phyloP scores from a whole-genome alignment of 2,113 vertebrate species.

The Seriola dumerili region DNA sequence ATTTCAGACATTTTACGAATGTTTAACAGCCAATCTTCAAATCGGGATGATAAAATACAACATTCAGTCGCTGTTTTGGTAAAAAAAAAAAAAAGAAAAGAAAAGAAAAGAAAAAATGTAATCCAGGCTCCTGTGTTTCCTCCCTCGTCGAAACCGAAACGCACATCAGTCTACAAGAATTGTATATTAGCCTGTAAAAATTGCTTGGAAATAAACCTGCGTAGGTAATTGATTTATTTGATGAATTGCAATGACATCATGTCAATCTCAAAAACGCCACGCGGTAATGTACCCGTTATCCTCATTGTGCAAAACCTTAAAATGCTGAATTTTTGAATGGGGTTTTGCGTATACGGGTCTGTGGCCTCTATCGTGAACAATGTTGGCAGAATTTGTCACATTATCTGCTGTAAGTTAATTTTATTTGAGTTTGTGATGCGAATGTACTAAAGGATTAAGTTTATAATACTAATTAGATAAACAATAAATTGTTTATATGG shows the following conservation, averaged over 20 bases:
- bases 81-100: no score
- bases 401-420: neutral
- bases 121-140: neutral
- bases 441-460: neutral
- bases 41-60: conserved; percentile 1
- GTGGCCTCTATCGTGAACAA: neutral
- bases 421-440: neutral
- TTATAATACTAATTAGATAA: no score
- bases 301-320: neutral
- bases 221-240: neutral
- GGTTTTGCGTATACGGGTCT: neutral
- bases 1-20: rapidly evolving
- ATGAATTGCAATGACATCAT: neutral
- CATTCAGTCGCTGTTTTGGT: neutral
- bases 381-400: no score
- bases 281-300: no score
- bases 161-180: no score
- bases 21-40: rapidly evolving
- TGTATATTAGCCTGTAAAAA: no score
- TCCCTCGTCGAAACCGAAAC: neutral
- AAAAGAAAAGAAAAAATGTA: no score
- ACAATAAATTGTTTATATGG: no score
- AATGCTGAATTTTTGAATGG: neutral
- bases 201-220: neutral
- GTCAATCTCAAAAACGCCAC: neutral